Base-by-base conservation (phyloP, 2,797 vertebrate genomes). In the Gymnodraco acuticeps region DNA sequence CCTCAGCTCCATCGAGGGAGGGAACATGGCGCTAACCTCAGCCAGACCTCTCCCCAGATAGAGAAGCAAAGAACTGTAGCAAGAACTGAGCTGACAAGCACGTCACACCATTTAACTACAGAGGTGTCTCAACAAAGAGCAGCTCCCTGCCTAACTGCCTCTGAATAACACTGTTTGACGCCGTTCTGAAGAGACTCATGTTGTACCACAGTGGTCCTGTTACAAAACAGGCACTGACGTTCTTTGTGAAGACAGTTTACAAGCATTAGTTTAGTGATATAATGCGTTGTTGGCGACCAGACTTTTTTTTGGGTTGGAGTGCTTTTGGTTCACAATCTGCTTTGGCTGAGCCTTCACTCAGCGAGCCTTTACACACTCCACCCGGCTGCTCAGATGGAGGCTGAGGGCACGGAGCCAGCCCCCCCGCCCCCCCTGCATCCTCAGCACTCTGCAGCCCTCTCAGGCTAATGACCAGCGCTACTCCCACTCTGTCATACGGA, bases 141-240 rank as follows among this genome's bases (percentile, higher is more conserved):
- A 31, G 83, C 78, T 83, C 83, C 86, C 75, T 82, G 84, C 85
- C 70, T 63, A 82, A 77, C 80, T 80, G 74, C 50, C 48, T 87
- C 86, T 87, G 85, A 92, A 81, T 89, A 81, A 89, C 77, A 66
- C 76, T 74, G 86, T 83, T 80, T 88, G 88, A 82, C 71, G 64
- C 68, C 17, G 65, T 59, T 85, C 67, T 84, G 81, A 75, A 81
- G 76, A 64, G 80, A 79, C 74, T 70, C 12, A 1, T 61, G 58
- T 73, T 67, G 64, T 47, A 71, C 52, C 27, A 53, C 71, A 33
- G 73, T 55, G 47, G 56, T 51, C 59, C 47, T 27, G 55, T 62
- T 51, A 70, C 83, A 85, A 82, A 85, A 73, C 72, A 4, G 73
- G 72, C 43, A 15, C 17, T 51, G 23, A 71, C 52, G 47, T 74